phyloP scores from a whole-genome alignment of 92 coral and sea anemone genomes.

The Hydrozoanthus gracilis region DNA sequence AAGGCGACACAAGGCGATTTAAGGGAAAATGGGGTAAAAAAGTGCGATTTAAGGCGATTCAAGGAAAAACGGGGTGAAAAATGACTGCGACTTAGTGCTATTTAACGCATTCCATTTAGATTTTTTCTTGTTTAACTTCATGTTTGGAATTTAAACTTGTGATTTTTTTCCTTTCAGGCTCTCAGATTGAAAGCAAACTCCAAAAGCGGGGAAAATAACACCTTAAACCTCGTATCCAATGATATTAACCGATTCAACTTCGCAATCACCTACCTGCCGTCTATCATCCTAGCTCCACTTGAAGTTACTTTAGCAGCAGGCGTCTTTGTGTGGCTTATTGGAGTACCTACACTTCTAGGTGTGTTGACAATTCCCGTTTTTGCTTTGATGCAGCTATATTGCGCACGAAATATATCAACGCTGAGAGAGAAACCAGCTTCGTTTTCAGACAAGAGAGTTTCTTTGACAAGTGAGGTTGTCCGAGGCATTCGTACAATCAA shows the following conservation, averaged over 20 bases:
- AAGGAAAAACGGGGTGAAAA: too few species aligned
- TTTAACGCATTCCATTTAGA: too few species aligned
- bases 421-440: background rate
- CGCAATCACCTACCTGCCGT: conserved; percentile 21
- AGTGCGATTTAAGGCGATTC: too few species aligned
- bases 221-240: conserved; percentile 9
- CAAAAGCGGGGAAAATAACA: background rate
- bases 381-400: background rate
- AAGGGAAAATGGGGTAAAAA: too few species aligned
- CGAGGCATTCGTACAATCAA: background rate
- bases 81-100: too few species aligned
- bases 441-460: conserved; percentile 5
- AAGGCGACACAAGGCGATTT: too few species aligned
- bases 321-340: background rate
- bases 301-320: background rate
- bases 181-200: background rate
- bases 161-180: background rate
- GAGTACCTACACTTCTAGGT: background rate
- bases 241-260: conserved; percentile 7
- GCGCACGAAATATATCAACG: background rate
- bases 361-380: background rate
- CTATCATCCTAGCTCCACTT: background rate
- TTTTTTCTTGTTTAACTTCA: too few species aligned
- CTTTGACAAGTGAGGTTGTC: conserved; percentile 10
- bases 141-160: background rate